Base-by-base conservation (phyloP, 2,797 vertebrate species). In the Channallabes apus region DNA sequence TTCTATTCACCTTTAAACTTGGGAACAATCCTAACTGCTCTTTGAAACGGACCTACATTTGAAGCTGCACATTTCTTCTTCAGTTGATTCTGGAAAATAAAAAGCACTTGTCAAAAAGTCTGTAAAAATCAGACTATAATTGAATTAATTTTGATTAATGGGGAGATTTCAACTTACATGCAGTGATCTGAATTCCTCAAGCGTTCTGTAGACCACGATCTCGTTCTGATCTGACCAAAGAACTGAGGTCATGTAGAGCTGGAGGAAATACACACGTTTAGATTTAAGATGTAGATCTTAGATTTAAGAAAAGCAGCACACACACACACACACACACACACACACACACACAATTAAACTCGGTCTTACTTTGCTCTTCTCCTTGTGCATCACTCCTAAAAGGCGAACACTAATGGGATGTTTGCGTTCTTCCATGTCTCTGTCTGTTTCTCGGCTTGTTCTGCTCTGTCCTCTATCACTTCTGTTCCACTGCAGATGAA, bases 151-250 rank as follows among this genome's bases (percentile, higher is more conserved):
- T 56, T 41, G 41, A 41, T 41, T 41, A 41, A 2, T 18, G 5
- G 0, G 6, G 2, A 9, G 2, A 14, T 12, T 29, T 41, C 6
- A 41, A 92, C 95, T 93, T 79, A 96, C 95, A 17, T 96, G 94
- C 78, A 96, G 82, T 82, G 87, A 87, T 82, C 91, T 90, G 88
- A 94, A 96, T 15, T 96, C 94, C 59, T 46, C 6, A 8, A 94
- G 92, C 0, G 88, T 91, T 89, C 95, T 93, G 90, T 95, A 95
- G 69, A 96, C 85, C 0, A 93, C 85, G 54, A 95, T 92, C 2
- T 95, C 93, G 73, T 86, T 93, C 80, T 94, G 87, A 82, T 96
- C 93, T 0, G 95, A 95, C 95, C 95, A 95, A 15, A 93, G 88
- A 89, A 96, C 94, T 0, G 93, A 94, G 2, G 90, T 88, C 82